phyloP scores from a whole-genome alignment of 2,888 invertebrate genomes.

The Crepidodera aurea region DNA sequence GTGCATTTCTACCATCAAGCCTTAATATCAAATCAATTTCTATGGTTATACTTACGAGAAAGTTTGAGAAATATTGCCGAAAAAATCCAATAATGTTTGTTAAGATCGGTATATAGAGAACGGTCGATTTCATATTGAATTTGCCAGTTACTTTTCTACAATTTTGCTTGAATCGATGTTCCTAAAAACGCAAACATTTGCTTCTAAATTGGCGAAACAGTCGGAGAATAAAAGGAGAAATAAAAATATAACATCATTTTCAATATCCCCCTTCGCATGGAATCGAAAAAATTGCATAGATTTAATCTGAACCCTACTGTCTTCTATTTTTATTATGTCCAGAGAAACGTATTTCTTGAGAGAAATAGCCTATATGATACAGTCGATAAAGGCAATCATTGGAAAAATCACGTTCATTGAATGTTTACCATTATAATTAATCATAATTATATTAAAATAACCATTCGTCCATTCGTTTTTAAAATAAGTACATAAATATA shows the following conservation, averaged over 20 bases:
- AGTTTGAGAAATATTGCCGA: constrained; percentile 6
- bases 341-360: constrained; percentile 15
- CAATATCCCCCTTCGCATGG: constrained; percentile 8
- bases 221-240: background rate
- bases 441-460: too few relatives aligned
- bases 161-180: background rate
- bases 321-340: constrained; percentile 28
- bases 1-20: constrained; percentile 12
- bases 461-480: too few relatives aligned
- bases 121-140: constrained; percentile 12
- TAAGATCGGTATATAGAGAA: constrained; percentile 11
- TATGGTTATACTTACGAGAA: constrained; percentile 10
- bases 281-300: constrained; percentile 17
- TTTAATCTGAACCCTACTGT: constrained; percentile 8
- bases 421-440: too few relatives aligned
- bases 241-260: constrained; percentile 17
- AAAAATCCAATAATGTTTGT: constrained; percentile 15
- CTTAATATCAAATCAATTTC: constrained; percentile 13
- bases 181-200: constrained; percentile 5
- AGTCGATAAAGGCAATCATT: too few relatives aligned
- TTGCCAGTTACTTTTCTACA: constrained; percentile 15
- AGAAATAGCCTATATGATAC: constrained; percentile 31
- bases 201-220: constrained; percentile 15
- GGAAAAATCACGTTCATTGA: too few relatives aligned
- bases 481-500: too few relatives aligned